phyloP scores from a whole-genome alignment of 37 sponge, comb jelly and placozoan species.

The Ianthella basta region DNA sequence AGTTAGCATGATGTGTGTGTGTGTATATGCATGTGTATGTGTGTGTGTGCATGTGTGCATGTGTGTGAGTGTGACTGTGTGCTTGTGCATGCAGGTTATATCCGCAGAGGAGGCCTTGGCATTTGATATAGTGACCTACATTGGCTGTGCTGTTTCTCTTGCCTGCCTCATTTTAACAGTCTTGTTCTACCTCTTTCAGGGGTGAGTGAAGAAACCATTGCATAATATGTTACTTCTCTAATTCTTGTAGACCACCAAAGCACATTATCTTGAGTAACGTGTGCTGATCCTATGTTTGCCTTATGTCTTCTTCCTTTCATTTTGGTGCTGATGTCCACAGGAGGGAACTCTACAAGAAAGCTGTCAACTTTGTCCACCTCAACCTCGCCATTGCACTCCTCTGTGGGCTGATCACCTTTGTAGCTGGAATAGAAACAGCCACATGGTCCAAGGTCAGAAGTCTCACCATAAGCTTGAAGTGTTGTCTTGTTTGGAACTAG shows the following conservation, averaged over 20 bases:
- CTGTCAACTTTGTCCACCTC: constrained; percentile 7
- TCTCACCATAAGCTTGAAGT: no score
- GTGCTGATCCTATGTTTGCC: no score
- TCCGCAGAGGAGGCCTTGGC: background rate
- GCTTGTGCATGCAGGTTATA: background rate
- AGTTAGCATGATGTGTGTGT: no score
- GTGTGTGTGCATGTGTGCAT: no score
- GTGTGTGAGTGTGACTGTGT: background rate
- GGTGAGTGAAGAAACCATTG: constrained; percentile 27
- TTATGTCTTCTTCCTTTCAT: no score
- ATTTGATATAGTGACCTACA: constrained; percentile 54
- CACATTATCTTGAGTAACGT: no score
- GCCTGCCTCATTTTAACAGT: constrained; percentile 51
- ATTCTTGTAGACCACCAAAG: no score
- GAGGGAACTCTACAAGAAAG: background rate
- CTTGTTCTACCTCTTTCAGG: constrained; percentile 48
- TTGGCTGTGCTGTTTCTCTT: constrained; percentile 62
- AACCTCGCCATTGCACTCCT: constrained; percentile 2
- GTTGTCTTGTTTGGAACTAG: background rate
- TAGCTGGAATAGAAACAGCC: constrained; percentile 19
- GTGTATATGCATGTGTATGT: background rate
- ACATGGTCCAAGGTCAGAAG: constrained; percentile 1
- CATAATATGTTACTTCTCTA: background rate
- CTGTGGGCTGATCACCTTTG: constrained; percentile 3
- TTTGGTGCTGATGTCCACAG: background rate